Percentiles rank a stretch among this genome's conserved stretches.
Evolutionary conservation across 2,113 vertebrate species (phyloP).

Genomic region (Nothoprocta pentlandii): DNA sequence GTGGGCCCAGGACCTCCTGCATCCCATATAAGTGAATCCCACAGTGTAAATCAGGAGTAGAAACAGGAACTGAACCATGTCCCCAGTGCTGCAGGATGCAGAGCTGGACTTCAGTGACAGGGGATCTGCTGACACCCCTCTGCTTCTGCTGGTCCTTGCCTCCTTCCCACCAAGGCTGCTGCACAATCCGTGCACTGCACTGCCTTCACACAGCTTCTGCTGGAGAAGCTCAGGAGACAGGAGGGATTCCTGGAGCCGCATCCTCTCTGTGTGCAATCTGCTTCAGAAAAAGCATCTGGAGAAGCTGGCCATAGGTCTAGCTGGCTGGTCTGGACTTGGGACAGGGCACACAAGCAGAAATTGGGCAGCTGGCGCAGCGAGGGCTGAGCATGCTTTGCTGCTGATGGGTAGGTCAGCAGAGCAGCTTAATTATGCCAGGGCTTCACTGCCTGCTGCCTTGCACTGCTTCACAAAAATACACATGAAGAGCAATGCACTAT

Average conservation of each 20-base stretch:
- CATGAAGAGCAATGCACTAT: neutral
- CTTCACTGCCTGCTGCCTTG: neutral
- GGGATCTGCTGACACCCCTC: neutral
- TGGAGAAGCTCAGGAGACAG: neutral
- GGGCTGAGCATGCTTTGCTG: neutral
- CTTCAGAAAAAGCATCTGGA: neutral
- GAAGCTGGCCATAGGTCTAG: neutral
- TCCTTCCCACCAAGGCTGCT: neutral
- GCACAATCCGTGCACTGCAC: neutral
- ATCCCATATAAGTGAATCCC: neutral
- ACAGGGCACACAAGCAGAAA: neutral
- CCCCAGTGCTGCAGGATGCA: neutral
- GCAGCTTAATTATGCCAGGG: neutral
- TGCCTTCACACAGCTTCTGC: neutral
- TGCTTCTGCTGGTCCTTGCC: neutral
- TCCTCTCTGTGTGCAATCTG: neutral
- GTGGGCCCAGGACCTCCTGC: neutral
- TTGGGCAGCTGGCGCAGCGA: fast-evolving
- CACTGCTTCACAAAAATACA: neutral
- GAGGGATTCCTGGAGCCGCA: neutral
- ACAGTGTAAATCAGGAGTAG: neutral
- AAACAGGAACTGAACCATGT: neutral
- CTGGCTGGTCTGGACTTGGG: neutral
- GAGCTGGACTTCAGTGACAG: neutral
- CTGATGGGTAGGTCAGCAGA: neutral